Evolutionary conservation across 2,797 vertebrate genomes (phyloP).

Genomic region (Alectoris magna): DNA sequence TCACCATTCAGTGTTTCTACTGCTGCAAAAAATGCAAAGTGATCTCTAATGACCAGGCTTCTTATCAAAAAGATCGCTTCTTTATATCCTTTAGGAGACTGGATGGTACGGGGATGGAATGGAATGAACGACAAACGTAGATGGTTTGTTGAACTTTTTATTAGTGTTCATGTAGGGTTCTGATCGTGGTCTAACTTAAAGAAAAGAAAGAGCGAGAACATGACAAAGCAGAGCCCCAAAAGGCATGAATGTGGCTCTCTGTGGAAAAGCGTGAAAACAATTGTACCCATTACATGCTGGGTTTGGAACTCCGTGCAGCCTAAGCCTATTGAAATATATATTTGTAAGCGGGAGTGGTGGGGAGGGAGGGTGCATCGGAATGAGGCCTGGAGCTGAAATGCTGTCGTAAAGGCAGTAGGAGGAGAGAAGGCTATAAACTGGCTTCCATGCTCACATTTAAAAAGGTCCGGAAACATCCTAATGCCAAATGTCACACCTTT

Average conservation of each 20-base stretch:
- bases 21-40: constrained; percentile 47
- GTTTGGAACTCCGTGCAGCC: constrained; percentile 46
- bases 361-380: constrained; percentile 51
- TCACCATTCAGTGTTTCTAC: neutral
- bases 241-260: constrained; percentile 33
- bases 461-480: constrained; percentile 6
- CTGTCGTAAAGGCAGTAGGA: constrained; percentile 22
- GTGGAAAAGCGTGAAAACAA: constrained; percentile 42
- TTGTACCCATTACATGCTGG: constrained; percentile 56
- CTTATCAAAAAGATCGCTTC: neutral
- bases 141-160: neutral
- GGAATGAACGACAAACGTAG: neutral
- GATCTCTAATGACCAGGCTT: constrained; percentile 51
- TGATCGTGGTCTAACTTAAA: neutral
- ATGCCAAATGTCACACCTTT: constrained; percentile 47
- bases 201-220: neutral
- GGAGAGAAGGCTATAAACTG: constrained; percentile 40
- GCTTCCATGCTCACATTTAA: neutral
- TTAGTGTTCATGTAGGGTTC: neutral
- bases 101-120: neutral
- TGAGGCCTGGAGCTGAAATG: constrained; percentile 63
- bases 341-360: constrained; percentile 45
- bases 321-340: constrained; percentile 68
- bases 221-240: constrained; percentile 22
- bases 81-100: neutral